A percentile compares a stretch with the other conserved stretches of the same genome.
Conservation (phyloP, 1,140 invertebrate genomes). For the Diorhabda elongata region DNA sequence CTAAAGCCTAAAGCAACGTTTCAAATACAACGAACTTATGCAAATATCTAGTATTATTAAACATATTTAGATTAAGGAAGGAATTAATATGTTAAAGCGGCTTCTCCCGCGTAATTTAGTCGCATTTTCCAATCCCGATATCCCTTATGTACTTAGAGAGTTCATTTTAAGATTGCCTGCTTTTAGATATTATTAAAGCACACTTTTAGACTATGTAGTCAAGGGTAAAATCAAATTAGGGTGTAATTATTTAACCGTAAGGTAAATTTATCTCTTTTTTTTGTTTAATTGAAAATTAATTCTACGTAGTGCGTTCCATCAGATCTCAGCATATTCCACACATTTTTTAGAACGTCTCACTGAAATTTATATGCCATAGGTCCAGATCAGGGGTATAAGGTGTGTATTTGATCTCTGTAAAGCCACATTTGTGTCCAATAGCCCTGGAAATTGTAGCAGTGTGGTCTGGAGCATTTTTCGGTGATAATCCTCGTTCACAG, state of each 20-base stretch:
- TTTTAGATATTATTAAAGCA: background rate
- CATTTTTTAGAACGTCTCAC: too few species aligned
- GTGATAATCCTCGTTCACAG: too few species aligned
- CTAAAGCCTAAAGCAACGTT: conserved; percentile 49
- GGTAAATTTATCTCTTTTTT: too few species aligned
- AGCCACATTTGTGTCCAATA: too few species aligned
- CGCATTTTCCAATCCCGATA: conserved; percentile 20
- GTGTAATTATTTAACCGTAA: background rate
- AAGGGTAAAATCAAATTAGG: background rate
- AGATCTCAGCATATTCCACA: too few species aligned
- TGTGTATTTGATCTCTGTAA: too few species aligned
- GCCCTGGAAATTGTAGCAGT: too few species aligned
- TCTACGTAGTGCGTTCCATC: too few species aligned
- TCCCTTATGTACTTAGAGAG: background rate
- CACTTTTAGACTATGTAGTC: background rate
- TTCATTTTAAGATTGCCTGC: background rate
- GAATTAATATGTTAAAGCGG: conserved; percentile 10
- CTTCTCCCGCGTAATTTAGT: conserved; percentile 28
- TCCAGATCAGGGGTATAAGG: too few species aligned
- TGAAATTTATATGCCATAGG: too few species aligned
- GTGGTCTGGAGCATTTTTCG: too few species aligned
- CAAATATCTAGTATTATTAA: conserved; percentile 40
- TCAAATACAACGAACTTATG: conserved; percentile 54
- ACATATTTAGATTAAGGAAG: conserved; percentile 17
- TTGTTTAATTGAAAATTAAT: too few species aligned